Conservation (phyloP, 2,797 vertebrate genomes). For the Dendrocincla fuliginosa region DNA sequence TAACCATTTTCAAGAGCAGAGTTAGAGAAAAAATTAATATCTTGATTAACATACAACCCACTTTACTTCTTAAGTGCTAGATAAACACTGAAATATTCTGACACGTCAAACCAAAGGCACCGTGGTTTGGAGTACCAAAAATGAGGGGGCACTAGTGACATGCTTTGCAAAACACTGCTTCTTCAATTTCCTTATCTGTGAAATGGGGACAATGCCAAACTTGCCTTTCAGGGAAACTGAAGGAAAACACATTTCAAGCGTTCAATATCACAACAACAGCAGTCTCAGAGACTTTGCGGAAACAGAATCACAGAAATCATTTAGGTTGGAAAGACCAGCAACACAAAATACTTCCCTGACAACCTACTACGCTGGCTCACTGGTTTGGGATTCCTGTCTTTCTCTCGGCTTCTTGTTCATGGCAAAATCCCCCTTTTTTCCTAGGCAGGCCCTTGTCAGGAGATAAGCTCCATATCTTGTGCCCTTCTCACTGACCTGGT, state of each 20-base stretch:
- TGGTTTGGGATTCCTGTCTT: not conserved
- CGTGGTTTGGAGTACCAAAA: not conserved
- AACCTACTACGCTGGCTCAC: not conserved
- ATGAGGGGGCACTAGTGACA: not conserved
- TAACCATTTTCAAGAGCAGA: not conserved
- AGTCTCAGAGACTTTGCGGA: not conserved
- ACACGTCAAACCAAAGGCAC: not conserved
- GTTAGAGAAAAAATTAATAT: not conserved
- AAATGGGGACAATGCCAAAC: not conserved
- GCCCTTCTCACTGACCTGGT: not conserved
- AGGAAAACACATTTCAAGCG: not conserved
- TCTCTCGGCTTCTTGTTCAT: not conserved
- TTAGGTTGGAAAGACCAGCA: not conserved
- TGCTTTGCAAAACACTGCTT: not conserved
- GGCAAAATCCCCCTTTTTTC: not conserved
- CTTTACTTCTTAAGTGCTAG: not conserved
- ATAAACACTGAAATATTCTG: not conserved
- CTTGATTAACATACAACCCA: not conserved
- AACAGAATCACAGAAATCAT: not conserved
- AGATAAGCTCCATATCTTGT: not conserved
- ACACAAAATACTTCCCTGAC: not conserved
- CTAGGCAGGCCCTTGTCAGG: not conserved
- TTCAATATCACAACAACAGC: not conserved
- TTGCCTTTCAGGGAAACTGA: not conserved
- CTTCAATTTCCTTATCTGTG: not conserved